Percentiles rank a stretch among this genome's conserved stretches.
phyloP scores from a whole-genome alignment of 2,888 invertebrate genomes.

The Heliconius ethilla region DNA sequence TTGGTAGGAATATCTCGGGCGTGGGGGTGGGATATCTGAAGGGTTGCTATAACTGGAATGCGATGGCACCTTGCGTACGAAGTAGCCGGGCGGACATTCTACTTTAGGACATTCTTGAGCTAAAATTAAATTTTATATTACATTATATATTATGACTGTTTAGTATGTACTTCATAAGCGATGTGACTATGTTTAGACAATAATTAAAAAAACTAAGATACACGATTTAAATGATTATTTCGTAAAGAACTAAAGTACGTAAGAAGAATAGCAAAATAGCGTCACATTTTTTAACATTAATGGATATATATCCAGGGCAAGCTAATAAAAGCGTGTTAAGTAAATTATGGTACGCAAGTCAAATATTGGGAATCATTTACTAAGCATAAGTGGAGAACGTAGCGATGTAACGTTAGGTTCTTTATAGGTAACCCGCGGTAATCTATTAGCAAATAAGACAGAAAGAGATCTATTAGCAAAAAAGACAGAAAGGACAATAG shows the following conservation, averaged over 20 bases:
- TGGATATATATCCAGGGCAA: neutral
- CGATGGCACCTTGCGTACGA: slow-evolving; percentile 72
- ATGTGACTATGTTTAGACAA: too few relatives aligned
- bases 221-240: too few relatives aligned
- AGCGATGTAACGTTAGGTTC: too few relatives aligned
- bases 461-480: too few relatives aligned
- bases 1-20: slow-evolving; percentile 67
- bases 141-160: too few relatives aligned
- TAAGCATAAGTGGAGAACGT: neutral
- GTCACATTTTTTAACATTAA: neutral
- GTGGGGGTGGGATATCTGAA: slow-evolving; percentile 72
- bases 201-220: too few relatives aligned
- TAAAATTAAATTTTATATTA: slow-evolving; percentile 45
- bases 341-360: neutral
- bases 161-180: too few relatives aligned
- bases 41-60: slow-evolving; percentile 81
- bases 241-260: too few relatives aligned
- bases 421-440: too few relatives aligned
- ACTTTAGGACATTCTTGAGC: slow-evolving; percentile 76
- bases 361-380: neutral
- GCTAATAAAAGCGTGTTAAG: slow-evolving; percentile 3
- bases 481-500: too few relatives aligned
- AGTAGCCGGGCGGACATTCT: slow-evolving; percentile 84
- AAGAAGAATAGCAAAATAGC: too few relatives aligned
- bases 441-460: too few relatives aligned